Evolutionary conservation across 2,888 invertebrate species (phyloP), one percentile per base, ranked within the genome.

Genomic region (Acanthosepion pharaonis): DNA sequence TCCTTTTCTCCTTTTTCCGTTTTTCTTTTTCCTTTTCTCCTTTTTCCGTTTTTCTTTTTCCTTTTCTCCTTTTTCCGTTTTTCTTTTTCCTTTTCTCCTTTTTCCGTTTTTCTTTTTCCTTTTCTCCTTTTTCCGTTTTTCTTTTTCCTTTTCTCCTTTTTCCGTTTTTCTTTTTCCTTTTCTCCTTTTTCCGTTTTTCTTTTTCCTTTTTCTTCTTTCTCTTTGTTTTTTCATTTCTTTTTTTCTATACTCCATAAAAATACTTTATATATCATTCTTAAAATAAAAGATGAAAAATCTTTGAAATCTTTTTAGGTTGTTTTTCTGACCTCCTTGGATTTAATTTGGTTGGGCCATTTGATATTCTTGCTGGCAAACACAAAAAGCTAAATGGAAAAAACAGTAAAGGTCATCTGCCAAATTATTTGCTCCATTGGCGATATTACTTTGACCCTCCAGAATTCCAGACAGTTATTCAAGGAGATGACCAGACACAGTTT

Each of bases 381-480:
- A 97, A 96, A 94, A 96, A 96, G 23, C 95, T 96, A 49, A 96
- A 95, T 42, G 53, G 93, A 0, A 95, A 96, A 92, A 96, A 96
- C 95, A 96, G 96, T n/a, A 94, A 95, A 23, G 96, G 97, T 33
- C 95, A 96, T 59, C 98, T 95, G 98, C 98, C 95, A 98, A 98
- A 95, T 95, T 98, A 98, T 97, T 98, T 99, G 94, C 97, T 98
- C 23, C 99, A 99, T 97, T 99, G 99, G 98, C 98, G 99, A 96
- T 99, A 98, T 97, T 99, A 98, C 97, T 99, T 98, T 97, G 99
- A 99, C 98, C 99, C 99, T 23, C 99, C 99, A 23, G 99, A 99
- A 97, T 98, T 99, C 97, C 98, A 99, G 98, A 98, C 98, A 53
- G 97, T 98, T 33, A 95, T 98, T 33, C 96, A 95, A 94, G 96